Conservation (phyloP, 2,113 vertebrate species). For the Leucopsar rothschildi region DNA sequence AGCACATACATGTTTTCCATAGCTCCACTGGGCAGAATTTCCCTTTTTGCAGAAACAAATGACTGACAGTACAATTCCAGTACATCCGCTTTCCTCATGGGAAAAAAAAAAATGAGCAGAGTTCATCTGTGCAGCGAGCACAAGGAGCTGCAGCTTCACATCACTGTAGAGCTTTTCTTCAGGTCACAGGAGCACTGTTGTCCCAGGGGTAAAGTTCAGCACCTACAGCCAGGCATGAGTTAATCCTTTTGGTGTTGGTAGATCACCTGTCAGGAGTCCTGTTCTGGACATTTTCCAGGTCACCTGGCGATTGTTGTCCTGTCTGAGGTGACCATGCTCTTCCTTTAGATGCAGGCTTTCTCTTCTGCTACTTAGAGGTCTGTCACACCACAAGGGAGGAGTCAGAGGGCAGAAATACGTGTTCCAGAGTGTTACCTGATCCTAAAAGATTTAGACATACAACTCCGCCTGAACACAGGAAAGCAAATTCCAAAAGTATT, state of each 20-base stretch:
- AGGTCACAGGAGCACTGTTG: not conserved
- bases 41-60: not conserved
- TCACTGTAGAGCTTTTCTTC: accelerated
- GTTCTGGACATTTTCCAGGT: not conserved
- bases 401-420: not conserved
- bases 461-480: not conserved
- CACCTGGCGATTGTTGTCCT: not conserved
- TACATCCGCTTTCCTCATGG: not conserved
- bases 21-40: not conserved
- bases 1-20: not conserved
- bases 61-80: not conserved
- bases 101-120: not conserved
- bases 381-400: not conserved
- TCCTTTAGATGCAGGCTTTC: not conserved
- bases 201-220: not conserved
- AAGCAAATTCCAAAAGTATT: not conserved
- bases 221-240: not conserved
- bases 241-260: not conserved
- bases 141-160: not conserved
- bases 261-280: not conserved
- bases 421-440: not conserved
- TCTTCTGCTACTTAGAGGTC: not conserved
- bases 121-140: not conserved
- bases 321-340: not conserved
- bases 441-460: not conserved